Conservation (phyloP, 2,888 invertebrate genomes). For the Dolomedes plantarius region DNA sequence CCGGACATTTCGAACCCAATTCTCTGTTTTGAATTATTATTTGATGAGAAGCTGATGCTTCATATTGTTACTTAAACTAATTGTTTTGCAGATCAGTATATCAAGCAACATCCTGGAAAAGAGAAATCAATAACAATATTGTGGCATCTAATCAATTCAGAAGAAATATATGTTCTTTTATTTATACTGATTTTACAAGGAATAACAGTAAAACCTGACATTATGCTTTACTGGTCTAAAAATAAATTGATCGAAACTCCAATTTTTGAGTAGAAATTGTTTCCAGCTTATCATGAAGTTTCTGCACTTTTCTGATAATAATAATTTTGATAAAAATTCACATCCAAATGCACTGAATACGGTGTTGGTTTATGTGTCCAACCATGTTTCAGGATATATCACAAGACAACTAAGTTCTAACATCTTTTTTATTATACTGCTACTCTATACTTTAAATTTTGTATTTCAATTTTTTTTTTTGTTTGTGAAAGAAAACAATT, state of each 20-base stretch:
- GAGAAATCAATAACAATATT: background rate
- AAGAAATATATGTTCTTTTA: background rate
- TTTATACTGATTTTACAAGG: background rate
- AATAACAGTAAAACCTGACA: background rate
- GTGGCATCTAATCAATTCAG: background rate
- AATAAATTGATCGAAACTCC: constrained; percentile 13
- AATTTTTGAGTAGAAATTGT: background rate
- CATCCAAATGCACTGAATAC: too few species aligned
- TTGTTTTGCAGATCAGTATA: background rate
- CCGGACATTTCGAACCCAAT: background rate
- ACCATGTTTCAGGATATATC: too few species aligned
- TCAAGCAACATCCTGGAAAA: background rate
- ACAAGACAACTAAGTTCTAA: too few species aligned
- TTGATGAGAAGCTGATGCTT: too few species aligned
- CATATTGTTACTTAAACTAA: background rate
- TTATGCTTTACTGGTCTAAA: constrained; percentile 7
- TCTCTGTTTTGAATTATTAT: background rate
- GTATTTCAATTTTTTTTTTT: too few species aligned
- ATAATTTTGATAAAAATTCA: constrained; percentile 33
- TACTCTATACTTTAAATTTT: too few species aligned
- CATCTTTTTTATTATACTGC: too few species aligned
- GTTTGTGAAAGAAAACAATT: too few species aligned
- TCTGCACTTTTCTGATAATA: constrained; percentile 29
- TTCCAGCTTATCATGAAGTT: background rate
- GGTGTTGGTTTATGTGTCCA: too few species aligned